Evolutionary conservation across 2,797 vertebrate genomes (phyloP).

Genomic region (Chelon labrosus): DNA sequence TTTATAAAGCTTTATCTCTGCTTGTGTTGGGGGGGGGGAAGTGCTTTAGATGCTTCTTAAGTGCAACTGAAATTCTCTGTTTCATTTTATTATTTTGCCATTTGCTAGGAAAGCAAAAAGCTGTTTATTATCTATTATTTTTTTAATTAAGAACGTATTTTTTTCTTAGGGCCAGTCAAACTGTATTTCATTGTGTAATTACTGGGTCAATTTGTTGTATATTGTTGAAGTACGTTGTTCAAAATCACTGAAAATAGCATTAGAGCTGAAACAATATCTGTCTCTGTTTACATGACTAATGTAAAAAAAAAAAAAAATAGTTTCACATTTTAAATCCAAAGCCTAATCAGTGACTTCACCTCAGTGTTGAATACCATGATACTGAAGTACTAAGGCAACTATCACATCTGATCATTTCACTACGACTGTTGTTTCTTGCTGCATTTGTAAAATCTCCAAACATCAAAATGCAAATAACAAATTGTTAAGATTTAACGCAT

Average conservation of each 20-base stretch:
- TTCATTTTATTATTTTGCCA: constrained; percentile 29
- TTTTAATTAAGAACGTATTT: constrained; percentile 14
- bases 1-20: constrained; percentile 49
- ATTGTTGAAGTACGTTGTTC: constrained; percentile 2
- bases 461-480: constrained; percentile 15
- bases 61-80: constrained; percentile 49
- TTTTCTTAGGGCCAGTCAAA: constrained; percentile 27
- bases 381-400: background rate
- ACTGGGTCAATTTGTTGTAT: constrained; percentile 9
- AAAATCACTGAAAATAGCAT: constrained; percentile 15
- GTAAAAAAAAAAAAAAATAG: constrained; percentile 14
- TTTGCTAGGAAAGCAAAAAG: constrained; percentile 2
- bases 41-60: constrained; percentile 35
- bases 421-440: constrained; percentile 18
- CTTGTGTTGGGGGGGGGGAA: background rate
- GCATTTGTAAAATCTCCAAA: constrained; percentile 2
- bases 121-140: constrained; percentile 13
- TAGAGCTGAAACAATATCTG: constrained; percentile 7
- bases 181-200: constrained; percentile 27
- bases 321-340: constrained; percentile 18
- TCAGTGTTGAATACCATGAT: constrained; percentile 14
- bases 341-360: background rate
- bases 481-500: constrained; percentile 32
- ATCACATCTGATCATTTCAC: constrained; percentile 26
- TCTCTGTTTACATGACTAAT: constrained; percentile 40